Evolutionary conservation across 2,888 invertebrate species (phyloP).

Genomic region (Himalopsyche anomala): DNA sequence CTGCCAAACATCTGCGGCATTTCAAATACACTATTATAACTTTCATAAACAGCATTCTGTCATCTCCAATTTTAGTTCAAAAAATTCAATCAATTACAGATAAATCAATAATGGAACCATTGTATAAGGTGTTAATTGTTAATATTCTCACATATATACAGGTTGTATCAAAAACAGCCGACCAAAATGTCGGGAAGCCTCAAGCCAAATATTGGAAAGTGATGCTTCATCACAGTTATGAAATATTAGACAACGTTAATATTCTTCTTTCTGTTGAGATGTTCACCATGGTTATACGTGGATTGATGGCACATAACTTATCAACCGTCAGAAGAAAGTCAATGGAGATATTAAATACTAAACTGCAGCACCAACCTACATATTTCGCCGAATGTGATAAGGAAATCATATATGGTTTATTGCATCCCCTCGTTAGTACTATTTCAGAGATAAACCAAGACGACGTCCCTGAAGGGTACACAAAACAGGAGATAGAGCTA

Average conservation of each 20-base stretch:
- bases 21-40: constrained; percentile 89
- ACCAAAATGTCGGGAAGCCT: constrained; percentile 77
- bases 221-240: constrained; percentile 86
- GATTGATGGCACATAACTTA: constrained; percentile 83
- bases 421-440: constrained; percentile 80
- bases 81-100: constrained; percentile 78
- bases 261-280: constrained; percentile 86
- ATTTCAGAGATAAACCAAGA: constrained; percentile 76
- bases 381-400: constrained; percentile 78
- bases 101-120: constrained; percentile 76
- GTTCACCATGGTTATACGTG: constrained; percentile 87
- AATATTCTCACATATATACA: constrained; percentile 83
- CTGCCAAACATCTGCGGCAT: constrained; percentile 87
- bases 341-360: constrained; percentile 89
- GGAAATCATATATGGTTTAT: constrained; percentile 76
- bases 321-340: constrained; percentile 86
- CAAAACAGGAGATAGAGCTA: constrained; percentile 79
- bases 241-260: constrained; percentile 88
- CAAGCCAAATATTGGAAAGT: constrained; percentile 89
- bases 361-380: constrained; percentile 83
- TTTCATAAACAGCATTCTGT: constrained; percentile 83
- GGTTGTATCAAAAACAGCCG: constrained; percentile 79
- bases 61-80: constrained; percentile 82
- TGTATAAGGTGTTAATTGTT: constrained; percentile 84
- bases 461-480: constrained; percentile 69